phyloP scores from a whole-genome alignment of 2,797 vertebrate genomes.

The Muscicapa comitata region DNA sequence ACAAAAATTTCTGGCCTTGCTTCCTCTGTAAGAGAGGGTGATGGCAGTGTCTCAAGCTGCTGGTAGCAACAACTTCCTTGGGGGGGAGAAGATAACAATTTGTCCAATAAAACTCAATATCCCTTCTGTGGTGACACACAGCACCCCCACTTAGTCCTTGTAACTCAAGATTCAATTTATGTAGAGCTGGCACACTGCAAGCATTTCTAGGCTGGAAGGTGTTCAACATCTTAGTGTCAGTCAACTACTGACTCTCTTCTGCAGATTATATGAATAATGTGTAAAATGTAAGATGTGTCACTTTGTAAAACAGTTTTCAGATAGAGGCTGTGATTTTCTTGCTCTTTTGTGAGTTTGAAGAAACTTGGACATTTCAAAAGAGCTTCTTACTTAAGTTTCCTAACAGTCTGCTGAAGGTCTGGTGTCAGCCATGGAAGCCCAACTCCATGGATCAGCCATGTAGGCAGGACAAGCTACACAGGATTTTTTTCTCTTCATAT shows the following conservation, averaged over 20 bases:
- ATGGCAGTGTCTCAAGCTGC: not conserved
- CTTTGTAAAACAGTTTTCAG: not conserved
- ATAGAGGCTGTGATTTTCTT: not conserved
- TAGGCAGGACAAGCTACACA: not conserved
- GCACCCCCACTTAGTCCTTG: not conserved
- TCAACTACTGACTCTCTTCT: not conserved
- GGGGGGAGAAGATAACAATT: not conserved
- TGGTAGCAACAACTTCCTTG: not conserved
- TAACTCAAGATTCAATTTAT: not conserved
- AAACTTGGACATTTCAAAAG: not conserved
- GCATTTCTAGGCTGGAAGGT: not conserved
- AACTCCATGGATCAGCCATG: not conserved
- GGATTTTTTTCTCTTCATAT: not conserved
- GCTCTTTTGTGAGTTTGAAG: not conserved
- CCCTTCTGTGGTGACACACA: not conserved
- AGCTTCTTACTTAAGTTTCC: not conserved
- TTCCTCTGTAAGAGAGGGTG: not conserved
- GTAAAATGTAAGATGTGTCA: not conserved
- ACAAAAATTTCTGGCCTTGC: not conserved
- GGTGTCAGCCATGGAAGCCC: not conserved
- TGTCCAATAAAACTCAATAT: not conserved
- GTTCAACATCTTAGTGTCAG: not conserved
- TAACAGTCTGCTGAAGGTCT: not conserved
- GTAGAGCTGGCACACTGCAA: not conserved
- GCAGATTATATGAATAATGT: not conserved